Evolutionary conservation across 2,113 vertebrate species (phyloP), one percentile per base, ranked within the genome.

Genomic region (Petroica traversi): DNA sequence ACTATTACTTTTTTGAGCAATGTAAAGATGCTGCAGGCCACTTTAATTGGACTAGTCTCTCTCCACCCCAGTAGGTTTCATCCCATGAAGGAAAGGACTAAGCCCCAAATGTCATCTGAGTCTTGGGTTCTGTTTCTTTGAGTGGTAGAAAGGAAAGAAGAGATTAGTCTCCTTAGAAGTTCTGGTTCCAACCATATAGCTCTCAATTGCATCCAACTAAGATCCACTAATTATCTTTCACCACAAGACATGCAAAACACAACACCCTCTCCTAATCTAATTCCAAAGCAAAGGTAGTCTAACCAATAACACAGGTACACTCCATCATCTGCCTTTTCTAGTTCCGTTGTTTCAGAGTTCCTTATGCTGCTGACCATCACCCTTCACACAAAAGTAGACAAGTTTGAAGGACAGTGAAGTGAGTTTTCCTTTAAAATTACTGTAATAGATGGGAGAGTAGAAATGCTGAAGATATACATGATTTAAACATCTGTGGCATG

Each of bases 281-380:
- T 36, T 67, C 31, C 13, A 33, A 24, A 91, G 25, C 26, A 80
- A 69, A 69, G 33, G 18, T 12, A 71, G 7, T 33, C 12, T 54
- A 49, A 79, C 77, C 68, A 68, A 5, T 36, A 69, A 41, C 31
- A 66, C 11, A 52, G 40, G 17, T 49, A 73, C 33, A 45, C n/a
- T 49, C n/a, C 55, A 84, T 19, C n/a, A 58, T 18, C 29, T 81
- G 29, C 29, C 29, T 20, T 58, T 74, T 84, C 34, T 69, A 85
- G 19, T 28, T 84, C 19, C 49, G 22, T 6, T 76, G 38, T 59
- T 76, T 40, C 16, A 31, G n/a, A 76, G 19, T 13, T 83, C 72
- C 22, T 64, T 66, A 40, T 0, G 1, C n/a, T 0, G 0, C 23
- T 66, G 45, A 81, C 17, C 13, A 67, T 16, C 18, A 78, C 18